Base-by-base conservation (phyloP, 2,797 vertebrate species). In the Gymnocypris eckloni region DNA sequence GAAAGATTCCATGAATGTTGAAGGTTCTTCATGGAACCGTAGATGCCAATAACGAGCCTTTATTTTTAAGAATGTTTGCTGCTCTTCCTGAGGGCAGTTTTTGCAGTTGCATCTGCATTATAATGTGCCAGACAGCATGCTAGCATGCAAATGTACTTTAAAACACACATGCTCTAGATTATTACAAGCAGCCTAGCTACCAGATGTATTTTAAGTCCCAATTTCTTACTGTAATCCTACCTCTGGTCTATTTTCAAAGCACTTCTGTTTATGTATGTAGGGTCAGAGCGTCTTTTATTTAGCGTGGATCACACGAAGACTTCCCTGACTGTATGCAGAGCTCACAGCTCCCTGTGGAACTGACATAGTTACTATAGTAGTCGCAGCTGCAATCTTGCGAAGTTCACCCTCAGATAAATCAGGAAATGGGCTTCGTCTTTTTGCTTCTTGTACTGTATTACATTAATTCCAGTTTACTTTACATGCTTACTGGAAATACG, bases 301-400 rank as follows among this genome's bases (percentile, higher is more conserved):
- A 52, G 56, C 33, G 81, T 82, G 82, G 84, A 66, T 87, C 79
- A 79, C 20, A 50, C 50, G 56, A 81, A 86, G 86, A 56, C 81
- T 67, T 85, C 18, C 85, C 84, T 79, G 78, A 50, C 82, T 85
- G 82, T 84, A 76, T 79, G 79, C 50, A 73, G 64, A 43, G 82
- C 79, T 83, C 84, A 43, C 78, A 18, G 69, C 56, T 86, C 86
- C 87, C 88, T 81, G 84, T 37, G 86, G 90, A 89, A 81, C 86
- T 87, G 88, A 87, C 88, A 89, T 76, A 88, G 76, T 87, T 86
- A 87, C 87, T 87, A 87, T 87, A 88, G 86, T 86, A 86, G 82
- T 89, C 88, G 9, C 83, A 50, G 83, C 78, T 59, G 86, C 75
- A 86, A 73, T 76, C 48, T 85, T 69, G 61, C 52, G 2, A 70